Conservation (phyloP, 2,797 vertebrate genomes). For the Hafferia zeledoni region DNA sequence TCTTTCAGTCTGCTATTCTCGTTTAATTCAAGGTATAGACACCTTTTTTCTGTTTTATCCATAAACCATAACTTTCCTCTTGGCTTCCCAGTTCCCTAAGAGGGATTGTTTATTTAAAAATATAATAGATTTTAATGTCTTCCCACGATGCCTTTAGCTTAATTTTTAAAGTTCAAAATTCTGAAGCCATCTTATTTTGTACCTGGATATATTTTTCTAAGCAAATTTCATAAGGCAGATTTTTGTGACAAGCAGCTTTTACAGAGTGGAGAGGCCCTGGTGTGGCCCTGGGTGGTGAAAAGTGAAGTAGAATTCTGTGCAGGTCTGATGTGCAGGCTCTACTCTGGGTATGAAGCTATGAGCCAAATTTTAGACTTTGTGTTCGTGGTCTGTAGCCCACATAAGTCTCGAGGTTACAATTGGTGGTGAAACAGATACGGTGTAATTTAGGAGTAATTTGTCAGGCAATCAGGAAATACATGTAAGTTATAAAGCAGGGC, state of each 20-base stretch:
- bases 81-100: not conserved
- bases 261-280: not conserved
- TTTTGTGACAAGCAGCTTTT: not conserved
- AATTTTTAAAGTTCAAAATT: not conserved
- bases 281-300: not conserved
- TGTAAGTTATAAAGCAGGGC: not conserved
- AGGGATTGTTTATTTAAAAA: constrained; percentile 28
- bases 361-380: not conserved
- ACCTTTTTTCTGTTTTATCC: not conserved
- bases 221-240: not conserved
- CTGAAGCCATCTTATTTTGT: not conserved
- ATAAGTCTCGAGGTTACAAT: not conserved
- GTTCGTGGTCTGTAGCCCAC: not conserved
- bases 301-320: not conserved
- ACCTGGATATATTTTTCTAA: not conserved
- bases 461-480: not conserved
- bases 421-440: not conserved
- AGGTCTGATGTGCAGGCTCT: not conserved
- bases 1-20: not conserved
- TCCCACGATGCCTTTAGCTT: not conserved
- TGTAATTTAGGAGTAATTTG: not conserved
- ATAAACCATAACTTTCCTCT: not conserved
- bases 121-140: not conserved
- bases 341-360: not conserved
- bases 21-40: not conserved